phyloP scores from a whole-genome alignment of 2,888 invertebrate genomes.

The Pocota personata region DNA sequence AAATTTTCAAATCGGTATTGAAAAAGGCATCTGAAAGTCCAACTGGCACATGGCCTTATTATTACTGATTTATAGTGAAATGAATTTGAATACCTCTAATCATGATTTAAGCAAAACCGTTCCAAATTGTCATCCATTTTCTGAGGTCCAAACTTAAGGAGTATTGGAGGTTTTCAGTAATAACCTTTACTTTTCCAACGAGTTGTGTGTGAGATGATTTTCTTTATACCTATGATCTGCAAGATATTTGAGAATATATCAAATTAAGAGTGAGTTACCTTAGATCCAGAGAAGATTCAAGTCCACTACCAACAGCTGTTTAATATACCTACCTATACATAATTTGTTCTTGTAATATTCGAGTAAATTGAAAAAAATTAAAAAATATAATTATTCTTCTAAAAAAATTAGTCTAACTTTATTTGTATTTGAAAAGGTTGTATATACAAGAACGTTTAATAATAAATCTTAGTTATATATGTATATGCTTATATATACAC shows the following conservation, averaged over 20 bases:
- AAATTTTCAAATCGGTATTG: too few relatives aligned
- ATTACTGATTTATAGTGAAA: background rate
- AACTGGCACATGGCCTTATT: background rate
- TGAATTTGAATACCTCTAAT: background rate
- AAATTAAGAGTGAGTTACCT: conserved; percentile 33
- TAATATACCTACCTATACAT: background rate
- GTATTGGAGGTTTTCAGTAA: too few relatives aligned
- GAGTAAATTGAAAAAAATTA: conserved; percentile 18
- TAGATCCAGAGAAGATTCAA: background rate
- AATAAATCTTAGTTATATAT: conserved; percentile 63
- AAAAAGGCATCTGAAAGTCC: too few relatives aligned
- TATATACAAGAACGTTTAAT: conserved; percentile 72
- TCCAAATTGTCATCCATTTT: background rate
- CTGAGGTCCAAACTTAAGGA: background rate
- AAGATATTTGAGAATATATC: background rate
- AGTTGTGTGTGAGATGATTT: background rate
- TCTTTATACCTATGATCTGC: background rate
- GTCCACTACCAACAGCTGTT: background rate
- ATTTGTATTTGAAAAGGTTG: conserved; percentile 73
- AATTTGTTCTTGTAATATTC: background rate
- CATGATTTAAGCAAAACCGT: background rate
- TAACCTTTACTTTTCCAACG: background rate
- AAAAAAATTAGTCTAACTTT: conserved; percentile 74
- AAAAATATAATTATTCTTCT: conserved; percentile 65
- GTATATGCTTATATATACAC: conserved; percentile 48